These are phyloP conservation scores for Cnemophilus loriae DNA, from an alignment of 2,113 vertebrate species.

Conservation along the genomic window DNA sequence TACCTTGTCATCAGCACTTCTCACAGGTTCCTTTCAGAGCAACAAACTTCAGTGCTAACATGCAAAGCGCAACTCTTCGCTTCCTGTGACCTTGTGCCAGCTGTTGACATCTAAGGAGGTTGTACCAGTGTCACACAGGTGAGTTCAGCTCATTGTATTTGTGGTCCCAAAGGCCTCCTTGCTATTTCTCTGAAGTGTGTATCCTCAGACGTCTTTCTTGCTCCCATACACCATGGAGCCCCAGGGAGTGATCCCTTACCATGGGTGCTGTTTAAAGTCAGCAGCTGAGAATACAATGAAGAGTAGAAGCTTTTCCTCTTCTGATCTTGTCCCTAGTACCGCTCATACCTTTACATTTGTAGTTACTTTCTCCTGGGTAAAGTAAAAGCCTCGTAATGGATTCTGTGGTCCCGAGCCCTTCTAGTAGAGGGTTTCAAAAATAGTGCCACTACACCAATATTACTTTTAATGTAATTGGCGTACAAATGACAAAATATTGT, in stretches of 20 bases:
- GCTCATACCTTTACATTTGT: not conserved
- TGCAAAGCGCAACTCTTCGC: not conserved
- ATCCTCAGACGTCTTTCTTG: not conserved
- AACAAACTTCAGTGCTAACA: not conserved
- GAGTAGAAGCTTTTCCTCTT: not conserved
- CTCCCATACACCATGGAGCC: not conserved
- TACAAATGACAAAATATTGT: not conserved
- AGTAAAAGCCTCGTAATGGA: not conserved
- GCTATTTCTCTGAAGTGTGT: not conserved
- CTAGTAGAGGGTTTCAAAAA: not conserved
- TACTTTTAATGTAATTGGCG: not conserved
- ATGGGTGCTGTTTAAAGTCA: not conserved
- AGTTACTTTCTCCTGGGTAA: not conserved
- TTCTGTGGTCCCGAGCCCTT: not conserved
- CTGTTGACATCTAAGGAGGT: not conserved
- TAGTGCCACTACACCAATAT: not conserved
- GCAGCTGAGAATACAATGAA: not conserved
- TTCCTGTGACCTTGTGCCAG: not conserved
- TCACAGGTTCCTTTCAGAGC: not conserved
- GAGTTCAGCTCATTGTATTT: not conserved
- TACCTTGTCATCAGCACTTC: not conserved
- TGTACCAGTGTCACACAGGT: not conserved
- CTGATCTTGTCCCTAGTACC: not conserved
- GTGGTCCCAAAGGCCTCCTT: not conserved
- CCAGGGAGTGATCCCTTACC: not conserved